A percentile compares a stretch with the other conserved stretches of the same genome.
These are phyloP conservation scores for Marronus borbonicus DNA, from an alignment of 2,888 invertebrate genomes.

Conservation along the genomic window DNA sequence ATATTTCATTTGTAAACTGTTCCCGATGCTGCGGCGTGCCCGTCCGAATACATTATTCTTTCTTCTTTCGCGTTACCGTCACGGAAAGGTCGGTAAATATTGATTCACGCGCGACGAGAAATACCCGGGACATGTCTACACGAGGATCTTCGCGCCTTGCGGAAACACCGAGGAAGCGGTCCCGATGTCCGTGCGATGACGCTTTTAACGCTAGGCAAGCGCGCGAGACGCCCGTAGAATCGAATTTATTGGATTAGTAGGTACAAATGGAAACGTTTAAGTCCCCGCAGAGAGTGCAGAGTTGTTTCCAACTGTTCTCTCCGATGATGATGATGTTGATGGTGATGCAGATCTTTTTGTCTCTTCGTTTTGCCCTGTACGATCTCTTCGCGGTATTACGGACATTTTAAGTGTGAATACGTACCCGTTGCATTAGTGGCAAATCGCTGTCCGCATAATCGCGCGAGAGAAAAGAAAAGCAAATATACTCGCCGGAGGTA, in stretches of 20 bases:
- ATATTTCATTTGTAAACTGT: conserved; percentile 46
- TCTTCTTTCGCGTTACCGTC: conserved; percentile 52
- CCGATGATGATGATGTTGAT: too few species aligned
- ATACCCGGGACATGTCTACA: conserved; percentile 60
- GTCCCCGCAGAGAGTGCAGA: background rate
- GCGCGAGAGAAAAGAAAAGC: too few species aligned
- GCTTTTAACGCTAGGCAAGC: conserved; percentile 26
- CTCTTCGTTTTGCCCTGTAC: too few species aligned
- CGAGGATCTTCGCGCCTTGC: conserved; percentile 38
- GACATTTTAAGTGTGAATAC: too few species aligned
- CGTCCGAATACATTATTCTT: conserved; percentile 43
- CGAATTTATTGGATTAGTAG: conserved; percentile 32
- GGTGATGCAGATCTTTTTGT: too few species aligned
- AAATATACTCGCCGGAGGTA: too few species aligned
- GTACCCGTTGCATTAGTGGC: too few species aligned
- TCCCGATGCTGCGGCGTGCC: conserved; percentile 16
- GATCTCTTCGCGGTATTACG: too few species aligned
- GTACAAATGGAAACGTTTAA: conserved; percentile 33
- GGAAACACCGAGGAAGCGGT: background rate
- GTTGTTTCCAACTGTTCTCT: too few species aligned
- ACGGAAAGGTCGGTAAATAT: conserved; percentile 59
- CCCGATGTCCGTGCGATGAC: conserved; percentile 52
- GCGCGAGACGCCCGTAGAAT: conserved; percentile 43
- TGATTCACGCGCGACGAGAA: conserved; percentile 57
- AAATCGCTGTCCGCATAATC: too few species aligned